Evolutionary conservation across 2,888 invertebrate species (phyloP), one percentile per base, ranked within the genome.

Genomic region (Podotricha telesiphe): DNA sequence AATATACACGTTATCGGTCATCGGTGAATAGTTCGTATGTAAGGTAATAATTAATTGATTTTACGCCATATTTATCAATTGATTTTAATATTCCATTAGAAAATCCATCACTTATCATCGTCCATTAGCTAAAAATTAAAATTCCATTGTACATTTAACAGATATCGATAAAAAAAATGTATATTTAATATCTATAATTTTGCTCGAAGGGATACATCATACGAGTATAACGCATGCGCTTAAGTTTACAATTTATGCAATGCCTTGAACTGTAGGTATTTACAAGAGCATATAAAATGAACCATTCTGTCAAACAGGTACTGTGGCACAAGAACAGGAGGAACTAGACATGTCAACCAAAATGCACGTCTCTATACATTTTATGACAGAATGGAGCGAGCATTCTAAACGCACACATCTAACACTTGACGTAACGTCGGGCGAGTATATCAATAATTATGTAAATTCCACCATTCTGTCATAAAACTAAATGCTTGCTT

Each of bases 401-500:
- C 75, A 70, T 74, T 66, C 55, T 62, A 67, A 64, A 72, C 55
- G 37, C 75, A 67, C 67, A 77, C 75, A 73, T 74, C 77, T 81
- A 82, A 82, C 80, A 79, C 78, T 81, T 77, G 67, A 61, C 64
- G 70, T 65, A 78, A 80, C 78, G 81, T 77, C 81, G 70, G 48
- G 17, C 40, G 61, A 74, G 76, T 77, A 72, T 74, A 75, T 66
- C 70, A 71, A 70, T 71, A 75, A 45, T 66, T 51, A 51, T 28
- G 61, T 62, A 37, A 61, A 53, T 53, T 70, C 74, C 65, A 53
- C 82, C 85, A 84, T 84, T 86, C 85, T 84, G 85, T 79, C 87
- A 85, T 81, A 86, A 85, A 86, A 87, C 78, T 88, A 89, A 89
- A 89, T 88, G 89, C 89, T 83, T 75, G 73, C 77, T n/a, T n/a